Evolutionary conservation across 30 jellyfish, hydroid and myxozoan genomes (phyloP).

Genomic region (Nemopilema nomurai): DNA sequence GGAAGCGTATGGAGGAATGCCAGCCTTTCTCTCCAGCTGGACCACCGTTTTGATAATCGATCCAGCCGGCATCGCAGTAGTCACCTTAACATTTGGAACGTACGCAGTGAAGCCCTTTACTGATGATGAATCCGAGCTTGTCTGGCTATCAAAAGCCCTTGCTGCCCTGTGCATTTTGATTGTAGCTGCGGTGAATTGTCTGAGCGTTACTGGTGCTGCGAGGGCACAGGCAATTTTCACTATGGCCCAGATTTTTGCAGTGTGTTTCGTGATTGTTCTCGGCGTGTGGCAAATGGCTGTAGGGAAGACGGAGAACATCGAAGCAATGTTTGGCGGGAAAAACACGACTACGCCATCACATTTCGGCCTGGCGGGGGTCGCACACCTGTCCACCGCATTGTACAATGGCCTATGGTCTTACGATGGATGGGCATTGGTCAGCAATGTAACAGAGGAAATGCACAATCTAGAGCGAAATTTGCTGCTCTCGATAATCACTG

Average conservation of each 20-base stretch:
- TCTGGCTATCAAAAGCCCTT: conserved; percentile 56
- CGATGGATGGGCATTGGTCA: conserved; percentile 74
- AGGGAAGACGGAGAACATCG: conserved; percentile 46
- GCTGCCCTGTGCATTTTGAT: conserved; percentile 53
- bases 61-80: conserved; percentile 77
- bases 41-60: conserved; percentile 52
- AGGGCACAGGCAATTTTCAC: conserved; percentile 69
- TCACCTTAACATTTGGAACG: conserved; percentile 71
- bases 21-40: conserved; percentile 77
- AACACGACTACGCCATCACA: background rate
- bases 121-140: conserved; percentile 18
- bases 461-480: conserved; percentile 68
- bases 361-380: conserved; percentile 19
- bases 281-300: conserved; percentile 74
- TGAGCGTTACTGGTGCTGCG: conserved; percentile 64
- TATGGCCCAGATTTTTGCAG: conserved; percentile 65
- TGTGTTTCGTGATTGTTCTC: conserved; percentile 45
- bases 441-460: conserved; percentile 75
- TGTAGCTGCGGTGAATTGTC: conserved; percentile 56
- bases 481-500: conserved; percentile 57
- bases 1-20: conserved; percentile 65
- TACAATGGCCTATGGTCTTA: conserved; percentile 72
- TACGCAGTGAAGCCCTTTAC: conserved; percentile 66
- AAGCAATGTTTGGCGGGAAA: conserved; percentile 31
- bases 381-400: conserved; percentile 55